These are phyloP conservation scores for Anthopleura sola DNA, from an alignment of 64 coral and sea anemone genomes.

Conservation along the genomic window DNA sequence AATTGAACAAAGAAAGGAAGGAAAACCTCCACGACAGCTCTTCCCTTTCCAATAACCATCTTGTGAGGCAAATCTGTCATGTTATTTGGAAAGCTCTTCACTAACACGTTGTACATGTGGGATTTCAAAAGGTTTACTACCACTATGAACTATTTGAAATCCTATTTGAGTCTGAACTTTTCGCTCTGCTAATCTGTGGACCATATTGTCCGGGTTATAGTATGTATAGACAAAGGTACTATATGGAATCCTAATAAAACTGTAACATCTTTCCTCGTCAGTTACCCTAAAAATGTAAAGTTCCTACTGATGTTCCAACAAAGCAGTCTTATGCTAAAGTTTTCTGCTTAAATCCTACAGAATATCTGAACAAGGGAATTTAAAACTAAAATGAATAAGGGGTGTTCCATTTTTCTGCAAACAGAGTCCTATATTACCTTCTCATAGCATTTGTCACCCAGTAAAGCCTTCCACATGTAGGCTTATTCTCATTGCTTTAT, in stretches of 20 bases:
- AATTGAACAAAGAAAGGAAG: not conserved
- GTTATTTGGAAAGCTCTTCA: slow-evolving; percentile 13
- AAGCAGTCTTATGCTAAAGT: no score
- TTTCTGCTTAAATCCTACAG: no score
- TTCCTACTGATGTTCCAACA: no score
- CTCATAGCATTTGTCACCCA: not conserved
- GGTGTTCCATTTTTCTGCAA: not conserved
- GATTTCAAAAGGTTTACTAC: not conserved
- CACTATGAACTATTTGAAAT: not conserved
- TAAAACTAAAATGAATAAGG: not conserved
- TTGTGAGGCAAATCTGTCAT: not conserved
- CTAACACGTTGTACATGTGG: slow-evolving; percentile 10
- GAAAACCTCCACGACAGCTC: not conserved
- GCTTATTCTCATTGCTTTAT: not conserved
- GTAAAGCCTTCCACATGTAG: not conserved
- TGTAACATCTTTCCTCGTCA: not conserved
- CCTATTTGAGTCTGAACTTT: not conserved
- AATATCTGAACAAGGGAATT: not conserved
- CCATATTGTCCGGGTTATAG: not conserved
- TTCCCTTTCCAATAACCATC: not conserved
- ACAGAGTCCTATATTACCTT: not conserved
- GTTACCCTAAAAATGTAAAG: no score
- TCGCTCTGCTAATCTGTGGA: not conserved
- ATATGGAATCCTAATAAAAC: not conserved
- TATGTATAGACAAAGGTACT: not conserved